A percentile compares a stretch with the other conserved stretches of the same genome.
Evolutionary conservation across 2,888 invertebrate genomes (phyloP).

Genomic region (Ectemnius cavifrons): DNA sequence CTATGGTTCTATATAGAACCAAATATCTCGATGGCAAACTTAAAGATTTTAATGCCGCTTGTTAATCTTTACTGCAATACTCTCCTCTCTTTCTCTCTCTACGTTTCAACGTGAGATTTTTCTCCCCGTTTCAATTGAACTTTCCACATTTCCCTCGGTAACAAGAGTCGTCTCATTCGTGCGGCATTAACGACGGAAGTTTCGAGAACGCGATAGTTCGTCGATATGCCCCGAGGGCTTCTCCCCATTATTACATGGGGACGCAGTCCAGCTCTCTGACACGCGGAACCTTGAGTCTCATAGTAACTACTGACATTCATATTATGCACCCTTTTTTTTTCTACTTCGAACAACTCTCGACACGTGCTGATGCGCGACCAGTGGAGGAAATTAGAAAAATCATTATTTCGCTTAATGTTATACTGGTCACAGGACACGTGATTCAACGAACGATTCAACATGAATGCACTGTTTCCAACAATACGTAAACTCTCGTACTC

Average conservation of each 20-base stretch:
- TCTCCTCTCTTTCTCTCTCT: too few species aligned
- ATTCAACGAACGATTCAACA: background rate
- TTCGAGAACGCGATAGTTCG: constrained; percentile 30
- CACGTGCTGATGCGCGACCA: constrained; percentile 12
- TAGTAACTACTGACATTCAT: constrained; percentile 18
- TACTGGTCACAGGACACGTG: background rate
- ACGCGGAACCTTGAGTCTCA: constrained; percentile 30
- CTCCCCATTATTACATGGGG: background rate
- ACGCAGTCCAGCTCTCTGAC: constrained; percentile 17
- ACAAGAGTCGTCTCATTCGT: background rate
- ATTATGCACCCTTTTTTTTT: constrained; percentile 29
- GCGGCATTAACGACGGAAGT: constrained; percentile 19
- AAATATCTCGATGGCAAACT: too few species aligned
- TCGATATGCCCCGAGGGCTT: constrained; percentile 21
- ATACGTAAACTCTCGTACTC: too few species aligned
- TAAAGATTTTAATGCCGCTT: too few species aligned
- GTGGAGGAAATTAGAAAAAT: constrained; percentile 16
- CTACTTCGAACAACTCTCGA: constrained; percentile 9
- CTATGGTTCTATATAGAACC: too few species aligned
- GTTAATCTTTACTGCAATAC: too few species aligned
- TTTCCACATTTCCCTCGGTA: background rate
- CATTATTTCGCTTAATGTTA: constrained; percentile 41
- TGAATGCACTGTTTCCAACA: background rate
- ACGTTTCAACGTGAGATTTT: too few species aligned
- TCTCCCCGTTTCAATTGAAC: background rate